A percentile compares a stretch with the other conserved stretches of the same genome.
phyloP scores from a whole-genome alignment of 2,113 vertebrate genomes.

The Ceyx margarethae region DNA sequence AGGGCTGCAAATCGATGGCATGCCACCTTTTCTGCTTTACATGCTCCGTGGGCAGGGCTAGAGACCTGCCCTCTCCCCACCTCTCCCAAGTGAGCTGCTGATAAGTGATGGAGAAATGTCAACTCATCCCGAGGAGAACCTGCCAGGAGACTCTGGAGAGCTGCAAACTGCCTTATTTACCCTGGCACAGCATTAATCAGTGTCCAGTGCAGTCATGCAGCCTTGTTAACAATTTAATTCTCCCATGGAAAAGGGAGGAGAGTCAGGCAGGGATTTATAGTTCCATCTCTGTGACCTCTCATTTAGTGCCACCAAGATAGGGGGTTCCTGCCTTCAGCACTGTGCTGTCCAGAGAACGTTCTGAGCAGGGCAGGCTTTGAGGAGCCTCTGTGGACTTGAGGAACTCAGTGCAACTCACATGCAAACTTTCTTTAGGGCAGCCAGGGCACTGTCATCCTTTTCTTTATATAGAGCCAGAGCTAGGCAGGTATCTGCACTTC shows the following conservation, averaged over 20 bases:
- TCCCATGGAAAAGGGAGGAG: not conserved
- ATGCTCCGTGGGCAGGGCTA: not conserved
- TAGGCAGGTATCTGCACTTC: not conserved
- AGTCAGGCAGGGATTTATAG: not conserved
- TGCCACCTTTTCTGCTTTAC: not conserved
- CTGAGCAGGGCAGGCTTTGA: not conserved
- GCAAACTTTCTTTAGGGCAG: not conserved
- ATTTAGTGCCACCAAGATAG: not conserved
- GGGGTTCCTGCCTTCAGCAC: not conserved
- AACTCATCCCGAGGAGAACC: not conserved
- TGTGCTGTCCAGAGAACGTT: not conserved
- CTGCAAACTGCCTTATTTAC: slow-evolving; percentile 21
- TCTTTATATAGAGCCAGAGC: not conserved
- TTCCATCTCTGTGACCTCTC: not conserved
- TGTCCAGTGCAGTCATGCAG: slow-evolving; percentile 35
- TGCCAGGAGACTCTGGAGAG: not conserved
- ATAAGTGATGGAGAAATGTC: slow-evolving; percentile 21
- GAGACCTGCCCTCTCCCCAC: not conserved
- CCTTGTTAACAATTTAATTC: slow-evolving; percentile 41
- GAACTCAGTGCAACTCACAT: accelerated
- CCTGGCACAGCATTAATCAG: slow-evolving; percentile 22
- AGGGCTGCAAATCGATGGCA: not conserved
- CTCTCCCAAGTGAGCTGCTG: not conserved
- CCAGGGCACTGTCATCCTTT: not conserved
- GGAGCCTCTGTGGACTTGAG: not conserved